phyloP scores from a whole-genome alignment of 2,797 vertebrate genomes.

The Molothrus ater region DNA sequence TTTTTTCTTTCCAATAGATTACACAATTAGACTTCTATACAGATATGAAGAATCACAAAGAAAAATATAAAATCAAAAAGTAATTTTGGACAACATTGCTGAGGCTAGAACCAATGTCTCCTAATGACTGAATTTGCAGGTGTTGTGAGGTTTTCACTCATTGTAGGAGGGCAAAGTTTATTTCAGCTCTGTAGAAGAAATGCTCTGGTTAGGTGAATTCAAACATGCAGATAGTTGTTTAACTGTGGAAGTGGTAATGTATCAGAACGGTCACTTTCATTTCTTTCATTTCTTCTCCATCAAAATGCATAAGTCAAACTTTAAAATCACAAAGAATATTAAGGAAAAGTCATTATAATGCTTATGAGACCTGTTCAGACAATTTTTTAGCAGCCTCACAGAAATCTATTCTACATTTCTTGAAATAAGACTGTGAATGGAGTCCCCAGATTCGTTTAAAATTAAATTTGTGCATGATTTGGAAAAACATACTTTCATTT shows the following conservation, averaged over 20 bases:
- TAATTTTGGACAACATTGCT: background rate
- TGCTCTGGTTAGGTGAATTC: background rate
- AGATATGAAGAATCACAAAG: background rate
- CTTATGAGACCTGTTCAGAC: background rate
- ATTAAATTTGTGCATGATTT: background rate
- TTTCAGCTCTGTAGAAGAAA: background rate
- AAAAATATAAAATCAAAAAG: background rate
- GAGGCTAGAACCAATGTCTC: background rate
- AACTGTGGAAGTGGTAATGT: background rate
- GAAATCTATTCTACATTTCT: background rate
- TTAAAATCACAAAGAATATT: background rate
- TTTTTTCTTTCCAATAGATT: background rate
- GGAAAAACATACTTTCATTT: background rate
- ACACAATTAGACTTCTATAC: background rate
- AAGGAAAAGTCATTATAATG: background rate
- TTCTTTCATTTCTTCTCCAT: background rate
- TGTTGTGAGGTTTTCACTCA: background rate
- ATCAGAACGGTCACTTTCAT: background rate
- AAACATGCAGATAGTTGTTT: background rate
- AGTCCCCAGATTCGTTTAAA: background rate
- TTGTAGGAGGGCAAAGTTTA: background rate
- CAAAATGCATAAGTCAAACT: background rate
- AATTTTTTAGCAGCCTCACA: background rate
- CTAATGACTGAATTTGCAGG: background rate
- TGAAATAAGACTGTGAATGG: background rate